phyloP scores from a whole-genome alignment of 1,140 invertebrate genomes.

The Periplaneta americana region DNA sequence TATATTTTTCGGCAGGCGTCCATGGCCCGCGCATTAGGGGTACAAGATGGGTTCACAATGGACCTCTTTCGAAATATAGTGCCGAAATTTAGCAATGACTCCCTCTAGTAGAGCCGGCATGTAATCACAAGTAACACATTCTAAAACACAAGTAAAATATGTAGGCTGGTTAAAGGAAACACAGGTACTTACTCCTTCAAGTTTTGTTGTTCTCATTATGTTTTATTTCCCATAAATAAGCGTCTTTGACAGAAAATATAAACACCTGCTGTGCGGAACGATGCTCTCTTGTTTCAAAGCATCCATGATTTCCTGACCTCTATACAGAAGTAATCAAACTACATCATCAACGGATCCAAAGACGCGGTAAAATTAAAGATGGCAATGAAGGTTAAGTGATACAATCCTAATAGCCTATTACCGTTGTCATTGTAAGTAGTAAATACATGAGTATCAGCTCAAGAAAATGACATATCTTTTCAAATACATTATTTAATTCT shows the following conservation, averaged over 20 bases:
- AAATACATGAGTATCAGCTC: too few relatives aligned
- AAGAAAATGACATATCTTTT: too few relatives aligned
- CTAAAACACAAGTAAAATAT: background rate
- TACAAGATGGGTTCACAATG: constrained; percentile 18
- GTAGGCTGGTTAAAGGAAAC: background rate
- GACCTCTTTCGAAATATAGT: constrained; percentile 15
- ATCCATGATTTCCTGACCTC: background rate
- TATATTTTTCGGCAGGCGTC: constrained; percentile 10
- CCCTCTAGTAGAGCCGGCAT: background rate
- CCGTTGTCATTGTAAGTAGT: too few relatives aligned
- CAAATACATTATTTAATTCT: too few relatives aligned
- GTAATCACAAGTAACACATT: background rate
- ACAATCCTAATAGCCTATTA: too few relatives aligned
- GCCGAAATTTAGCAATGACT: constrained; percentile 8
- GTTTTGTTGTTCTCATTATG: constrained; percentile 12
- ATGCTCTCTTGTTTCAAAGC: constrained; percentile 9
- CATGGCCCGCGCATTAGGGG: constrained; percentile 15
- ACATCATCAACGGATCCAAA: background rate
- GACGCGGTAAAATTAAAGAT: background rate
- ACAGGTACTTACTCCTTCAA: constrained; percentile 14
- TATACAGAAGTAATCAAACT: background rate
- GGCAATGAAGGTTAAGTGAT: background rate
- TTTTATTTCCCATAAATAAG: constrained; percentile 17
- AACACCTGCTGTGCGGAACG: constrained; percentile 18
- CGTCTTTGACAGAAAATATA: constrained; percentile 20